Conservation (phyloP, 2,888 invertebrate species). For the Eudasyphora cyanicolor region DNA sequence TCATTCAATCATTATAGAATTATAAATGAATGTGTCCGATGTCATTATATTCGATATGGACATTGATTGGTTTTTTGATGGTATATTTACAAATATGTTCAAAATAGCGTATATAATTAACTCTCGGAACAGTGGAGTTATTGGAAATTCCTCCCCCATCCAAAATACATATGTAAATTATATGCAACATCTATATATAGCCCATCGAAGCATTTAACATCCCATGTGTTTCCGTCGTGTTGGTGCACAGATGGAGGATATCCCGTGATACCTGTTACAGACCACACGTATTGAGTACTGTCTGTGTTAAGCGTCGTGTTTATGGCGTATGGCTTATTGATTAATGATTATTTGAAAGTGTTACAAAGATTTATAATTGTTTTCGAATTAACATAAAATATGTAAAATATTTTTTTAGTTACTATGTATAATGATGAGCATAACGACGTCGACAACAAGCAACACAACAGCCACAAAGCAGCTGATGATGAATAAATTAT, state of each 20-base stretch:
- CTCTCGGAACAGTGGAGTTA: not conserved
- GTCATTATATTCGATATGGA: not conserved
- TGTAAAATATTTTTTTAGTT: conserved; percentile 24
- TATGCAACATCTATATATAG: not conserved
- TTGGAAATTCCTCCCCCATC: not conserved
- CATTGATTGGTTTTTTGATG: not conserved
- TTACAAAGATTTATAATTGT: conserved; percentile 46
- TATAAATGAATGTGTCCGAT: not conserved
- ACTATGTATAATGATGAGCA: not conserved
- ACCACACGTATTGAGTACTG: not conserved
- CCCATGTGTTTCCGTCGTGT: not conserved
- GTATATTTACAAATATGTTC: not conserved
- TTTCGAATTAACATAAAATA: conserved; percentile 27
- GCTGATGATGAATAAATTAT: conserved; percentile 31
- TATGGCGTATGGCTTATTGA: conserved; percentile 34
- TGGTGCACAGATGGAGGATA: not conserved
- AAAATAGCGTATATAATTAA: not conserved
- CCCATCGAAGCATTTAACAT: not conserved
- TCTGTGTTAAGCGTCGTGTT: not conserved
- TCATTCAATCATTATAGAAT: conserved; percentile 5
- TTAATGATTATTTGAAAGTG: conserved; percentile 31
- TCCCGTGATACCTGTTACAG: not conserved
- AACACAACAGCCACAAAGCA: not conserved
- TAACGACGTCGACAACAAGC: not conserved
- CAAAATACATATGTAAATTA: not conserved